Evolutionary conservation across 2,113 vertebrate genomes (phyloP).

Genomic region (Heterotilapia buettikoferi): DNA sequence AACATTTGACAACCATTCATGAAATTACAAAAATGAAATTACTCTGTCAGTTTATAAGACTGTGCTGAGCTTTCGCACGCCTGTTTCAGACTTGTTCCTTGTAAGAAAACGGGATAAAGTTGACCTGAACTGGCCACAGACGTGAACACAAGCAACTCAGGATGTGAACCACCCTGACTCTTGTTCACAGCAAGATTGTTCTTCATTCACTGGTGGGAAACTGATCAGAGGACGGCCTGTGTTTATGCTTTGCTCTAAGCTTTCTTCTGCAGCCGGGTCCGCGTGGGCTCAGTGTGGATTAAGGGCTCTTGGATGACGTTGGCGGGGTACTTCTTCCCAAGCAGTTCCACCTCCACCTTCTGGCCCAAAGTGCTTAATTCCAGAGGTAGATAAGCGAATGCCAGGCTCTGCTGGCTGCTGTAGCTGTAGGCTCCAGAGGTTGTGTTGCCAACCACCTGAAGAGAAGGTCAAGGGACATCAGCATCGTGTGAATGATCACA

Average conservation of each 20-base stretch:
- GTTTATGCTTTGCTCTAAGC: conserved; percentile 48
- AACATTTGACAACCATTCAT: not conserved
- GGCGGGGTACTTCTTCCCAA: conserved; percentile 84
- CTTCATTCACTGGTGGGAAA: not conserved
- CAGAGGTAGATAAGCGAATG: conserved; percentile 87
- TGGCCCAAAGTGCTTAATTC: conserved; percentile 82
- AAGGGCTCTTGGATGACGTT: conserved; percentile 83
- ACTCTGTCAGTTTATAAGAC: not conserved
- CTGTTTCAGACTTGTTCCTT: not conserved
- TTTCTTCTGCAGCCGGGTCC: conserved; percentile 80
- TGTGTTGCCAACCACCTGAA: conserved; percentile 93
- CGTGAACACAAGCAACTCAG: not conserved
- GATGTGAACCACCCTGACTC: not conserved
- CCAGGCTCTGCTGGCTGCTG: conserved; percentile 81
- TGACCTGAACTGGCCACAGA: not conserved
- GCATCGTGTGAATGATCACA: not conserved
- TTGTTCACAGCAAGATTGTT: not conserved
- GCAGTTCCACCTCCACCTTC: conserved; percentile 88
- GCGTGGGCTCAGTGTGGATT: conserved; percentile 83
- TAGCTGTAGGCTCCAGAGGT: conserved; percentile 95
- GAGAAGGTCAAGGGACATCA: not conserved
- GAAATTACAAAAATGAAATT: conserved; percentile 20
- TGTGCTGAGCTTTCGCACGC: not conserved
- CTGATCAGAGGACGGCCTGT: not conserved
- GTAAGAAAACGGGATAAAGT: not conserved